phyloP scores from a whole-genome alignment of 2,797 vertebrate species.

The Anniella stebbinsi region DNA sequence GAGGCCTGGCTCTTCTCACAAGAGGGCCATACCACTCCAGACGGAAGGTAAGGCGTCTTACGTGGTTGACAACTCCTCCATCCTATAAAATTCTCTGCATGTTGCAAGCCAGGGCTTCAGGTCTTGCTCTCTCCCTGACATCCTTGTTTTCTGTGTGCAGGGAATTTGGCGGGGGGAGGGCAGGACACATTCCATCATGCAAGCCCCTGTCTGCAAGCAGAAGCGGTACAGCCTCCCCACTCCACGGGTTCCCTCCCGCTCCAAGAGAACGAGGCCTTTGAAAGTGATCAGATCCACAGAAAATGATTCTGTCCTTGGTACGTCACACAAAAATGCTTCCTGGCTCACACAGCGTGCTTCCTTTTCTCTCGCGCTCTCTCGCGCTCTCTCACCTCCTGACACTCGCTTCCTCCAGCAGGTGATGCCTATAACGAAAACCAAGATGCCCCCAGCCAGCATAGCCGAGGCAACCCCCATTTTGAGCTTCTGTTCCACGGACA shows the following conservation, averaged over 20 bases:
- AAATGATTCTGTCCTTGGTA: background rate
- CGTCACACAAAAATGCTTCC: background rate
- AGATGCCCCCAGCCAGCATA: background rate
- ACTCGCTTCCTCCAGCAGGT: background rate
- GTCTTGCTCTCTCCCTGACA: background rate
- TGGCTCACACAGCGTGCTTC: background rate
- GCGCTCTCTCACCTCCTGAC: background rate
- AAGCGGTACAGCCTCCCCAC: background rate
- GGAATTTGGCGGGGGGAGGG: background rate
- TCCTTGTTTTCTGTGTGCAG: background rate
- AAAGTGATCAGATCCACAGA: too few species aligned
- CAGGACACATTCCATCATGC: too few species aligned
- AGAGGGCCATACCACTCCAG: too few species aligned
- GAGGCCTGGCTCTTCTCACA: too few species aligned
- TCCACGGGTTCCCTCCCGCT: too few species aligned
- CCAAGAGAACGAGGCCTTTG: background rate
- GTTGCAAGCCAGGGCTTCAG: background rate
- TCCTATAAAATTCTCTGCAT: background rate
- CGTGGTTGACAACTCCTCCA: too few species aligned
- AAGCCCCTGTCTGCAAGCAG: background rate
- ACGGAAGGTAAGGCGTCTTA: too few species aligned
- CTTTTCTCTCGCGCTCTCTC: fast-evolving
- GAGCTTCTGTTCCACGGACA: background rate
- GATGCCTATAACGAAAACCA: fast-evolving
- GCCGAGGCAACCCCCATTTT: background rate